phyloP scores from a whole-genome alignment of 2,113 vertebrate genomes.

The Martes martes region DNA sequence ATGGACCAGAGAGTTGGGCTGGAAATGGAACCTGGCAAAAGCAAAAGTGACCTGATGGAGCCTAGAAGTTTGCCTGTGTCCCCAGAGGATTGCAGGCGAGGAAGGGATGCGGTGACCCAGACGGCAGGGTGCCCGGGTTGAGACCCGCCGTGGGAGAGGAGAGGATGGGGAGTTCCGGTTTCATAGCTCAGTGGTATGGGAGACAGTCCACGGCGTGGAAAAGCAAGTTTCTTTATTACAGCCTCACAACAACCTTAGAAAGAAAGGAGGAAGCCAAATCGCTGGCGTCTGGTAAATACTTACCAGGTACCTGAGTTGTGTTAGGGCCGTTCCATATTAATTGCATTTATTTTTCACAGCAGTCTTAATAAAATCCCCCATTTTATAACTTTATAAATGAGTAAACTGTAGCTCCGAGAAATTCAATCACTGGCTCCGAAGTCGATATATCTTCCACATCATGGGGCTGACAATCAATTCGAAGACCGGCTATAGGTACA shows the following conservation, averaged over 20 bases:
- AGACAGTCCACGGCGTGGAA: not conserved
- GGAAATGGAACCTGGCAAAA: not conserved
- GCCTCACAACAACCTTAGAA: not conserved
- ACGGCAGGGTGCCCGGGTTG: not conserved
- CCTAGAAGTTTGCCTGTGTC: not conserved
- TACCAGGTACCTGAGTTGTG: not conserved
- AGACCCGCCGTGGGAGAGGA: not conserved
- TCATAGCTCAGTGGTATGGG: not conserved
- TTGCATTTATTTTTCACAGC: not conserved
- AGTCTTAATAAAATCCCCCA: not conserved
- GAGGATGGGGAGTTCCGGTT: not conserved
- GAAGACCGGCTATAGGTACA: not conserved
- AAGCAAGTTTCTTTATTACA: not conserved
- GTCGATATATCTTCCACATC: not conserved
- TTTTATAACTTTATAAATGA: not conserved
- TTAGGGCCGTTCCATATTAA: not conserved
- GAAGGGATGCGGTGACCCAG: rapidly evolving
- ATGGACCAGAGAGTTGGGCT: not conserved
- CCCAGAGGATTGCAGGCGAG: not conserved
- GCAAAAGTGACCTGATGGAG: not conserved
- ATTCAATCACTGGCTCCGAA: not conserved
- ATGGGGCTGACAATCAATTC: not conserved
- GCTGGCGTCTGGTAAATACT: not conserved
- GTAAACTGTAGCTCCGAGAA: not conserved
- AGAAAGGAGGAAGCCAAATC: not conserved